Percentiles rank a stretch among this genome's conserved stretches.
Evolutionary conservation across 2,113 vertebrate genomes (phyloP).

Genomic region (Corydoras maculifer): DNA sequence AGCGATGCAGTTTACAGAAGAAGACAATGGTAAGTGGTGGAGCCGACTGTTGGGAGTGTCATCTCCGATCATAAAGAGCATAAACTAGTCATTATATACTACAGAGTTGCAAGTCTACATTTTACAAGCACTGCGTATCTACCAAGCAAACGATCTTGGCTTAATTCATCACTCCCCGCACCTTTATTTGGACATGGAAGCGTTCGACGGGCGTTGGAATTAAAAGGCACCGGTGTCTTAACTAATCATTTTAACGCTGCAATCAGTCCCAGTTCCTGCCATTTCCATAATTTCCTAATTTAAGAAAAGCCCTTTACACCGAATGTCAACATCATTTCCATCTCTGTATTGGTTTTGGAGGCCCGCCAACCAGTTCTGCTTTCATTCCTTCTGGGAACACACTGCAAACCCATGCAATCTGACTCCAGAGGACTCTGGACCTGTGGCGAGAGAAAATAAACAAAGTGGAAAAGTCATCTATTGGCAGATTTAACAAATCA

Average conservation of each 20-base stretch:
- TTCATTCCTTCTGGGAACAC: constrained; percentile 29
- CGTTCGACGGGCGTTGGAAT: background rate
- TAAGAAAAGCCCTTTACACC: constrained; percentile 8
- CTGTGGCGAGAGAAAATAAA: constrained; percentile 35
- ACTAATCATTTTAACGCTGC: constrained; percentile 12
- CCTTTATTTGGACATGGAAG: background rate
- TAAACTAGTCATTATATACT: background rate
- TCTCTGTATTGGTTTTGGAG: constrained; percentile 26
- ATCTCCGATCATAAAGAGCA: background rate
- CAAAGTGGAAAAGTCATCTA: constrained; percentile 41
- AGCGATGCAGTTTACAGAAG: constrained; percentile 2
- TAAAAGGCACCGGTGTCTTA: background rate
- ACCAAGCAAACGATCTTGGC: background rate
- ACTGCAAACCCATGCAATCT: constrained; percentile 27
- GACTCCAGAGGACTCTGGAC: constrained; percentile 29
- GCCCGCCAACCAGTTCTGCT: constrained; percentile 17
- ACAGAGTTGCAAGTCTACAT: background rate
- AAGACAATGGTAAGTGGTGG: constrained; percentile 7
- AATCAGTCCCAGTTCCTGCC: constrained; percentile 3
- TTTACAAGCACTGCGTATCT: background rate
- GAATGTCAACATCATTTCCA: constrained; percentile 33
- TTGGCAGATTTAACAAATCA: constrained; percentile 35
- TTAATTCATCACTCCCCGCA: background rate
- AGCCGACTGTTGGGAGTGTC: background rate
- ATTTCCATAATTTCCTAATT: constrained; percentile 12